phyloP scores from a whole-genome alignment of 1,140 invertebrate genomes.

The Propsilocerus akamusi region DNA sequence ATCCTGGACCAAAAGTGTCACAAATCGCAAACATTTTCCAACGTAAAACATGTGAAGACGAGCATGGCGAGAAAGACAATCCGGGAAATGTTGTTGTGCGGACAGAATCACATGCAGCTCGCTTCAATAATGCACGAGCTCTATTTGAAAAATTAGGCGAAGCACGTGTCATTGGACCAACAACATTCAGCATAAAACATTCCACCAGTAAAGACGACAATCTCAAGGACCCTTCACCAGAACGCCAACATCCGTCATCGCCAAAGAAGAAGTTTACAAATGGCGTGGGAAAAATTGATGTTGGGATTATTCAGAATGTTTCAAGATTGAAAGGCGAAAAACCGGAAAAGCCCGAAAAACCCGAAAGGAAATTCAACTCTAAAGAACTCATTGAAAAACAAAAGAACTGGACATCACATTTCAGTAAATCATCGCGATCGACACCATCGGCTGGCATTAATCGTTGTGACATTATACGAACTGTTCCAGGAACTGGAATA shows the following conservation, averaged over 20 bases:
- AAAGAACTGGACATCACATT: slow-evolving; percentile 79
- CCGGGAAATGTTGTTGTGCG: slow-evolving; percentile 45
- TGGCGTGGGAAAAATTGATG: slow-evolving; percentile 5
- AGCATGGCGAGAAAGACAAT: slow-evolving; percentile 23
- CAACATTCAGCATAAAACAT: slow-evolving; percentile 14
- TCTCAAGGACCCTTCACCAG: slow-evolving; percentile 10
- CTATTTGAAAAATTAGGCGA: slow-evolving; percentile 83
- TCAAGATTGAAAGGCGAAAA: slow-evolving; percentile 27
- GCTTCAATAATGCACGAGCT: slow-evolving; percentile 82
- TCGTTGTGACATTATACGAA: slow-evolving; percentile 25
- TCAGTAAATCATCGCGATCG: slow-evolving; percentile 46
- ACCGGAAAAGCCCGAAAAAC: slow-evolving; percentile 48
- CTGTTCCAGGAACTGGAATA: slow-evolving; percentile 19
- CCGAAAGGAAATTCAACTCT: slow-evolving; percentile 60
- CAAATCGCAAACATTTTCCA: slow-evolving; percentile 82
- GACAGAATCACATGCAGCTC: slow-evolving; percentile 70
- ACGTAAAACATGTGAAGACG: slow-evolving; percentile 32
- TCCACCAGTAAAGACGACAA: slow-evolving; percentile 23
- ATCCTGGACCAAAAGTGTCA: slow-evolving; percentile 63
- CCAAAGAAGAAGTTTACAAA: slow-evolving; percentile 14
- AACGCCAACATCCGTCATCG: slow-evolving; percentile 19
- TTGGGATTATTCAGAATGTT: slow-evolving; percentile 13
- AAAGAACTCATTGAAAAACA: slow-evolving; percentile 77
- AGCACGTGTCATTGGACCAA: slow-evolving; percentile 30
- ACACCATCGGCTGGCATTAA: slow-evolving; percentile 42